Percentiles rank a stretch among this genome's conserved stretches.
These are phyloP conservation scores for Neocrepidodera transversa DNA, from an alignment of 2,888 invertebrate genomes.

Conservation along the genomic window DNA sequence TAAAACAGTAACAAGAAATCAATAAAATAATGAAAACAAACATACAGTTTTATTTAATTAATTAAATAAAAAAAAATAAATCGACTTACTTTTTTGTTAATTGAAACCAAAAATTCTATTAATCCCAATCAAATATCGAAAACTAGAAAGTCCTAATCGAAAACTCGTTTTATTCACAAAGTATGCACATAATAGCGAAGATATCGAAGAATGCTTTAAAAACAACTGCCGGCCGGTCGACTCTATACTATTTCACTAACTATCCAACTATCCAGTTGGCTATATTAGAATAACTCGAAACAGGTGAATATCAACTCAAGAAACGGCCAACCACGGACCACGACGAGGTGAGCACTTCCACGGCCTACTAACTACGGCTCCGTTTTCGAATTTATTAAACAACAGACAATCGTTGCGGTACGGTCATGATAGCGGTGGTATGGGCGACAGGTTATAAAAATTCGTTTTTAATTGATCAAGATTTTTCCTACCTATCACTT, in stretches of 20 bases:
- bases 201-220: constrained; percentile 7
- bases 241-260: constrained; percentile 9
- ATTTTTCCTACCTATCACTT: no score
- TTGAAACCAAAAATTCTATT: not conserved
- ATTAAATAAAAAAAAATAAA: no score
- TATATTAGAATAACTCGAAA: constrained; percentile 15
- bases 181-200: constrained; percentile 19
- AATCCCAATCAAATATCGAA: constrained; percentile 12
- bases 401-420: constrained; percentile 13
- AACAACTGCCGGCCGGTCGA: constrained; percentile 25
- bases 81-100: no score
- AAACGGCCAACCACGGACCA: constrained; percentile 15
- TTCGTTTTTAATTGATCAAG: no score
- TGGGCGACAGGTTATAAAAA: constrained; percentile 13
- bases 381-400: constrained; percentile 14
- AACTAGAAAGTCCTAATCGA: constrained; percentile 18
- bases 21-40: not conserved
- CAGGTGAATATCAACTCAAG: constrained; percentile 20
- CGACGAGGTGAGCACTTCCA: constrained; percentile 15
- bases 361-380: constrained; percentile 24
- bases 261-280: constrained; percentile 1
- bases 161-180: constrained; percentile 23
- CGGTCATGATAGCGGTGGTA: constrained; percentile 14
- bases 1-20: constrained; percentile 20
- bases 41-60: no score